Evolutionary conservation across 1,140 invertebrate genomes (phyloP).

Genomic region (Aradophagus sp.): DNA sequence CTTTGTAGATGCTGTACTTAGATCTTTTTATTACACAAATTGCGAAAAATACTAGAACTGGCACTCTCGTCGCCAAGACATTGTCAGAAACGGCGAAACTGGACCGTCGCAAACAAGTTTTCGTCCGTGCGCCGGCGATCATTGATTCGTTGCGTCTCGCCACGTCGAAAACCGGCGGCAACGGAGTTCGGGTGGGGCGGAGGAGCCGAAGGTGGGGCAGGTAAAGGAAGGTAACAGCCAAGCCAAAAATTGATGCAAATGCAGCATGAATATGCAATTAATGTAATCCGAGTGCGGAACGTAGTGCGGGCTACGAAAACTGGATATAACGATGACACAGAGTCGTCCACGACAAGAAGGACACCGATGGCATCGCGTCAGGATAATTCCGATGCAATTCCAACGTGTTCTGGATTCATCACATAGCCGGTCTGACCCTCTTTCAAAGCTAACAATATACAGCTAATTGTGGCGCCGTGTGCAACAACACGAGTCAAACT

Average conservation of each 20-base stretch:
- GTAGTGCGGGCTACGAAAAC: conserved; percentile 44
- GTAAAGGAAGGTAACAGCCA: conserved; percentile 23
- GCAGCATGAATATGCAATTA: conserved; percentile 69
- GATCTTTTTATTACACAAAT: too few species aligned
- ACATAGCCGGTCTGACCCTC: conserved; percentile 36
- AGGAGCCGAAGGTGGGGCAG: neutral
- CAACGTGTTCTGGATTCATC: conserved; percentile 41
- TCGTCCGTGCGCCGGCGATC: conserved; percentile 22
- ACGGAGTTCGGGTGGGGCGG: neutral
- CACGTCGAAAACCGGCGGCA: conserved; percentile 5
- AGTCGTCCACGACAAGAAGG: conserved; percentile 50
- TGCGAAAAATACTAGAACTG: too few species aligned
- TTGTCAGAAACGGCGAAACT: too few species aligned
- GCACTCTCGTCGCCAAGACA: too few species aligned
- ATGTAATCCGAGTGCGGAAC: conserved; percentile 62
- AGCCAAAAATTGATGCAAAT: conserved; percentile 68
- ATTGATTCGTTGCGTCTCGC: conserved; percentile 35
- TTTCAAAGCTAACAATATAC: conserved; percentile 47
- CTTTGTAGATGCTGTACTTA: too few species aligned
- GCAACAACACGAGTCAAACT: conserved; percentile 5
- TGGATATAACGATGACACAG: conserved; percentile 50
- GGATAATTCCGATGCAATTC: conserved; percentile 42
- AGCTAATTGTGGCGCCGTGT: conserved; percentile 33
- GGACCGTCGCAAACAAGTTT: conserved; percentile 55
- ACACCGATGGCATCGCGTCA: conserved; percentile 21